phyloP scores from a whole-genome alignment of 2,888 invertebrate genomes.

The Nephrotoma guestfalica region DNA sequence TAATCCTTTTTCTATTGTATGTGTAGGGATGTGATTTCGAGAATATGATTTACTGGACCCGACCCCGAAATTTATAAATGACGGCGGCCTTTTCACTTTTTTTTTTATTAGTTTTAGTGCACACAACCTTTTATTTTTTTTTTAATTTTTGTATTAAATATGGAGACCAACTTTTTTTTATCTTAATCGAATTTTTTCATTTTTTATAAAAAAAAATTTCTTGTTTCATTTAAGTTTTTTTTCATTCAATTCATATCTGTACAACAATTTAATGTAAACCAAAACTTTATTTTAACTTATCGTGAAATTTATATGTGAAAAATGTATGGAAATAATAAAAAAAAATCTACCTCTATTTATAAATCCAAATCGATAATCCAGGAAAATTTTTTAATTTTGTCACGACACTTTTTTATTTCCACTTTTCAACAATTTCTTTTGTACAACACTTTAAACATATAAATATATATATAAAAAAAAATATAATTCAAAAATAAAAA shows the following conservation, averaged over 20 bases:
- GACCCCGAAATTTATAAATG: background rate
- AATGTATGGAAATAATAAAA: background rate
- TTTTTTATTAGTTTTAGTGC: background rate
- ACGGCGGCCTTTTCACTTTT: background rate
- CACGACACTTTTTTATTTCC: background rate
- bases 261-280: background rate
- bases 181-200: background rate
- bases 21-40: background rate
- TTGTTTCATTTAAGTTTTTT: background rate
- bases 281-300: background rate
- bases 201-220: background rate
- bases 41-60: background rate
- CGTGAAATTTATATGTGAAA: background rate
- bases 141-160: background rate
- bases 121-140: slow-evolving; percentile 1
- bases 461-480: background rate
- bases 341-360: slow-evolving; percentile 4
- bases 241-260: background rate
- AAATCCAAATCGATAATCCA: slow-evolving; percentile 5
- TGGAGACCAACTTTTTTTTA: slow-evolving; percentile 1
- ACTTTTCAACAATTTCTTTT: background rate
- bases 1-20: background rate
- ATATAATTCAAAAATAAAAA: background rate
- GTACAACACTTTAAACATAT: background rate
- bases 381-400: background rate